Conservation (phyloP, 2,888 invertebrate species). For the Tigriopus californicus region DNA sequence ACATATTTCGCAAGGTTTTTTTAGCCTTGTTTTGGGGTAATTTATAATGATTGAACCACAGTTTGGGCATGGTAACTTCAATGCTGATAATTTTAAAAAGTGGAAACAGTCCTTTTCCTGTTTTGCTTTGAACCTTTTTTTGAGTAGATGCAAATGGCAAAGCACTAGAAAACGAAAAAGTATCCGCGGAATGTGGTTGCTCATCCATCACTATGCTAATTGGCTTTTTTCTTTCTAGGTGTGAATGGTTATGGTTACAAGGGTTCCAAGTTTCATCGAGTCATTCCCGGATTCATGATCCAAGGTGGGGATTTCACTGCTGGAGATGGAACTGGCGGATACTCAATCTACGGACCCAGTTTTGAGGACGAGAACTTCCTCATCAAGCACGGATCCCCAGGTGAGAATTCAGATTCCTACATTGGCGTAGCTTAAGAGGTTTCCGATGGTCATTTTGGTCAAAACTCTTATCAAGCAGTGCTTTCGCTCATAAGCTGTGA, state of each 20-base stretch:
- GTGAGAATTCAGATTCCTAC: too few species aligned
- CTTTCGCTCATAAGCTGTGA: too few species aligned
- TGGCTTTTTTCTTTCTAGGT: neutral
- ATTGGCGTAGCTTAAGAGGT: too few species aligned
- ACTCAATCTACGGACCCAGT: slow-evolving; percentile 29
- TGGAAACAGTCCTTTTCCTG: too few species aligned
- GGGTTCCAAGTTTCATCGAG: slow-evolving; percentile 33
- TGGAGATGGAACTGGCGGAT: slow-evolving; percentile 38
- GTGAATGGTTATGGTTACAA: slow-evolving; percentile 25
- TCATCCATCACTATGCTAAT: neutral
- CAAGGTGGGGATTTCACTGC: slow-evolving; percentile 39
- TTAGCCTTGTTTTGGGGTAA: too few species aligned
- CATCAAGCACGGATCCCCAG: slow-evolving; percentile 33
- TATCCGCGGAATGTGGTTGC: neutral
- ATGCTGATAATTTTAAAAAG: too few species aligned
- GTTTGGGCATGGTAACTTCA: too few species aligned
- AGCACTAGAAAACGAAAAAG: neutral
- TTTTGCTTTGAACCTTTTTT: neutral
- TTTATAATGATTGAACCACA: too few species aligned
- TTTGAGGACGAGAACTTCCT: slow-evolving; percentile 31
- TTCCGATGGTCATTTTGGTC: too few species aligned
- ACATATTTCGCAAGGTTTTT: too few species aligned
- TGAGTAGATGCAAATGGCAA: too few species aligned
- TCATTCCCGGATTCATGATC: slow-evolving; percentile 37
- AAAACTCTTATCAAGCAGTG: too few species aligned